These are phyloP conservation scores for Chaenodraco wilsoni DNA, from an alignment of 2,797 vertebrate genomes.

Conservation along the genomic window DNA sequence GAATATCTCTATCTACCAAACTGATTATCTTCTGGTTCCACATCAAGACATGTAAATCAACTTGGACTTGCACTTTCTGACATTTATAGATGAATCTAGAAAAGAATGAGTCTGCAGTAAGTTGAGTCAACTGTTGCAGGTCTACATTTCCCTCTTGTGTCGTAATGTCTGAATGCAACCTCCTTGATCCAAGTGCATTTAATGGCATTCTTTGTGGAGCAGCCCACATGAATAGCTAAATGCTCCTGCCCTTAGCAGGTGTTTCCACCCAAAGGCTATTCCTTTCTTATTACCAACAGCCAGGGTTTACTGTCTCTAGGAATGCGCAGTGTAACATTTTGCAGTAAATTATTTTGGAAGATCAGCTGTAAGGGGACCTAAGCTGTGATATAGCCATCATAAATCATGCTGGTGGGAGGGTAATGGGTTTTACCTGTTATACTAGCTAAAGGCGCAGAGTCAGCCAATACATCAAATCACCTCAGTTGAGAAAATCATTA, in stretches of 20 bases:
- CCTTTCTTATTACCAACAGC: conserved; percentile 60
- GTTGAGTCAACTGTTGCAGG: no score
- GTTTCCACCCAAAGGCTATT: conserved; percentile 58
- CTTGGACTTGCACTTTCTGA: no score
- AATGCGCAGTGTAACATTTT: conserved; percentile 59
- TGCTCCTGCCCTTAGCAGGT: conserved; percentile 44
- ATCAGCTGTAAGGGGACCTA: conserved; percentile 69
- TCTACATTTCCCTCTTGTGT: conserved; percentile 10
- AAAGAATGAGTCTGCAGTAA: no score
- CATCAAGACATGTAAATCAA: no score
- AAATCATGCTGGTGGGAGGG: conserved; percentile 75
- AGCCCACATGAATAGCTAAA: conserved; percentile 43
- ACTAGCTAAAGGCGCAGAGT: conserved; percentile 77
- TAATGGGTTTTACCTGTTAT: conserved; percentile 79
- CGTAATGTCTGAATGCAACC: conserved; percentile 27
- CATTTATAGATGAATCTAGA: no score
- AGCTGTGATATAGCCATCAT: conserved; percentile 68
- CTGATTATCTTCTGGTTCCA: no score
- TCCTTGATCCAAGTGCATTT: conserved; percentile 36
- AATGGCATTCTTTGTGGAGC: conserved; percentile 29
- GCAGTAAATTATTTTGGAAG: conserved; percentile 58
- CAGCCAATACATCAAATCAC: conserved; percentile 79
- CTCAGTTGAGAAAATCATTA: conserved; percentile 79
- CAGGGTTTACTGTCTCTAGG: conserved; percentile 47
- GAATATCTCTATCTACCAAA: no score